Evolutionary conservation across 2,797 vertebrate genomes (phyloP), one percentile per base, ranked within the genome.

Genomic region (Brotula barbata): DNA sequence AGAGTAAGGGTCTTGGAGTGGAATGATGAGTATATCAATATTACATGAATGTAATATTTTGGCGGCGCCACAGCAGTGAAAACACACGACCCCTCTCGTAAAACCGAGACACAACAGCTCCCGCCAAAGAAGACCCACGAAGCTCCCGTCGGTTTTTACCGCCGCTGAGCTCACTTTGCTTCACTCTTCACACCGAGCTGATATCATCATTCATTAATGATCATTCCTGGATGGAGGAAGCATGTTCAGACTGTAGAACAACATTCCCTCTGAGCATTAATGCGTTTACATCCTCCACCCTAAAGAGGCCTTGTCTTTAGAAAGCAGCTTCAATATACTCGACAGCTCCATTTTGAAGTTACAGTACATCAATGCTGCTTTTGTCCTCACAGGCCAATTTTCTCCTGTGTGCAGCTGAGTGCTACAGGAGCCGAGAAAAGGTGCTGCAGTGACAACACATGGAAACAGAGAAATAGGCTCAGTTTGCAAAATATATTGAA

Each of bases 201-300:
- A 11, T 71, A 50, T 54, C 59, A 61, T 82, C 52, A 85, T 85
- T 68, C 50, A 85, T 85, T 70, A 62, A 49, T 74, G 46, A 78
- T 77, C 40, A 67, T 64, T 71, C 39, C 50, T 73, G 43, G 51
- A 68, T 40, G 68, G 46, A 67, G 58, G 34, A 64, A 58, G 28
- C 34, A 8, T 64, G 65, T 75, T 77, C 58, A 70, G 22, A 57
- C 31, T 21, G 40, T 17, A 8, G 28, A 45, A 45, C 53, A 68
- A 21, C 31, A 44, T 62, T 66, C 48, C 71, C 14, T 3, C n/a
- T 69, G 49, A 54, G 52, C 63, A 73, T 73, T 77, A 23, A 71
- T 75, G 33, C 58, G 54, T 50, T 47, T 58, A 14, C 58, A 33
- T 20, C 49, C n/a, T 62, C 45, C 49, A 16, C 55, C 54, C 63